Evolutionary conservation across 2,797 vertebrate genomes (phyloP), one percentile per base, ranked within the genome.

Genomic region (Pipistrellus kuhlii): DNA sequence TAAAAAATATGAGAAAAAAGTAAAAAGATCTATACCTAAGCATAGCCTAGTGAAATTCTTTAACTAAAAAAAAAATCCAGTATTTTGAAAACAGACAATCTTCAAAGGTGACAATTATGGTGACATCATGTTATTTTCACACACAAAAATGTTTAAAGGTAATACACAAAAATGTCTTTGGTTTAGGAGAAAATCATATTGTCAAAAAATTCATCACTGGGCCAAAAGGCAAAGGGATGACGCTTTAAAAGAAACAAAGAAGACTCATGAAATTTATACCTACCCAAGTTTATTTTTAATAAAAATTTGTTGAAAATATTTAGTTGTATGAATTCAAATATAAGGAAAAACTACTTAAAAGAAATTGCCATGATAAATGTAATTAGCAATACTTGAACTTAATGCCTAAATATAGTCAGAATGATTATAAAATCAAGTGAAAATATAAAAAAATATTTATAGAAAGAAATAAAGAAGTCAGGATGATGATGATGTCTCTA

Each of bases 361-460:
- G 32, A 64, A 69, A 68, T 35, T 5, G 7, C 35, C 57, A 68
- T 30, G 10, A 91, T 53, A 76, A 51, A 71, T 71, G 5, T 53
- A 51, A 18, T 9, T 27, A 48, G 0, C 9, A 73, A 41, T 66
- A 66, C 8, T 69, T 59, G 35, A 21, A 64, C 55, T 81, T 82
- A 41, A 78, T 88, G 35, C 7, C 2, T 78, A 83, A 62, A 48
- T 78, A 0, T 35, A 62, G n/a, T 44, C 8, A 66, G 4, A 62
- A 62, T 38, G 32, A 59, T 59, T 83, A 38, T 69, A 30, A 91
- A 82, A 83, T 66, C 23, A 93, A 66, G 72, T 32, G 20, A 23
- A 86, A 46, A 35, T 86, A 35, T 92, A 7, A 68, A 48, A 90
- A 92, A 75, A 55, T 92, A 78, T 48, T 51, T 93, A 53, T 51